These are phyloP conservation scores for Galeruca laticollis DNA, from an alignment of 2,888 invertebrate species.

Conservation along the genomic window DNA sequence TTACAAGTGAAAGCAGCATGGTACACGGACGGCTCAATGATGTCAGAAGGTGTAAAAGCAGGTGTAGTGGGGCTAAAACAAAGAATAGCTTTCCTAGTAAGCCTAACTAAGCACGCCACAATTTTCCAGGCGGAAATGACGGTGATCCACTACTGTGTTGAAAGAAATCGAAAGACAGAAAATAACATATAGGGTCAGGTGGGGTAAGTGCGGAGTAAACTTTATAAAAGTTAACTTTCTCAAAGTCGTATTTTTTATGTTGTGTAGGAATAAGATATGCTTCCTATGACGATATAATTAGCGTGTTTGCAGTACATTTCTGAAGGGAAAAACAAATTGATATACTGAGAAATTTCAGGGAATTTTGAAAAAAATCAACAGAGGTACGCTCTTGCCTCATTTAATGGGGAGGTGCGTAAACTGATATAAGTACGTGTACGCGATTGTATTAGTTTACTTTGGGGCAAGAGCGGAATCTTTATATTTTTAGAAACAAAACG, in stretches of 20 bases:
- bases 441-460: constrained; percentile 1
- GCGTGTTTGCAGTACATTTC: constrained; percentile 4
- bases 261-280: constrained; percentile 4
- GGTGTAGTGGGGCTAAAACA: too few relatives aligned
- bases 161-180: too few relatives aligned
- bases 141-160: too few relatives aligned
- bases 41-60: too few relatives aligned
- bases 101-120: too few relatives aligned
- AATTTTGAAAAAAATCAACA: constrained; percentile 2
- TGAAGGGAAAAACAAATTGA: constrained; percentile 1
- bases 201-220: constrained; percentile 2
- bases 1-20: too few relatives aligned
- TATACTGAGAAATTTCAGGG: constrained; percentile 4
- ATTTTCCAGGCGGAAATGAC: too few relatives aligned
- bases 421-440: constrained; percentile 4
- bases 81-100: too few relatives aligned
- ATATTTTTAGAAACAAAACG: constrained; percentile 1
- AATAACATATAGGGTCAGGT: neutral
- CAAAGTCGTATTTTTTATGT: constrained; percentile 4
- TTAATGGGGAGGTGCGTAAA: constrained; percentile 1
- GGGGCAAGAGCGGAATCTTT: neutral
- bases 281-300: constrained; percentile 1
- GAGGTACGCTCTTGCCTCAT: constrained; percentile 4
- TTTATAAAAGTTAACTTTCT: constrained; percentile 4
- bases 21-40: too few relatives aligned